phyloP scores from a whole-genome alignment of 2,113 vertebrate species.

The Melanotaenia duboulayi region DNA sequence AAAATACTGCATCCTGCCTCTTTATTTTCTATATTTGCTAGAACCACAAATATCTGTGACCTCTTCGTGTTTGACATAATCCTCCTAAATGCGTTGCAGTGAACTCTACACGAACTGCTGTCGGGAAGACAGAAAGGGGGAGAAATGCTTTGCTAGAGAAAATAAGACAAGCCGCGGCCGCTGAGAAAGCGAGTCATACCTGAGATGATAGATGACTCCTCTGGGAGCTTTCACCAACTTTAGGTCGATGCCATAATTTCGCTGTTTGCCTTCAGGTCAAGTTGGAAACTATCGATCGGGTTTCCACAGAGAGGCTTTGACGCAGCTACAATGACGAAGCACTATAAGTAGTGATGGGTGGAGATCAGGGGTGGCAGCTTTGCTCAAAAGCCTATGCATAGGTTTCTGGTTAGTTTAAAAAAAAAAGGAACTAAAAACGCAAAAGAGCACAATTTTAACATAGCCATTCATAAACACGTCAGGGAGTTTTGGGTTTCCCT shows the following conservation, averaged over 20 bases:
- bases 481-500: neutral
- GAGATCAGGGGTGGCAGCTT: constrained; percentile 52
- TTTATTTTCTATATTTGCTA: neutral
- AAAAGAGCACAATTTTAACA: neutral
- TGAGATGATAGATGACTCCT: constrained; percentile 36
- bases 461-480: neutral
- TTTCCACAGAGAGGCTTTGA: constrained; percentile 65
- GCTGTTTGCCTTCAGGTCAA: constrained; percentile 37
- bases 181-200: constrained; percentile 47
- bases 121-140: neutral
- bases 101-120: constrained; percentile 41
- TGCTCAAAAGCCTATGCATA: neutral
- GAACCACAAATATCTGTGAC: constrained; percentile 41
- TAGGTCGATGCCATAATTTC: constrained; percentile 20
- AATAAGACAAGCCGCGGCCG: neutral
- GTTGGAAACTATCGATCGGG: constrained; percentile 35
- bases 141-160: neutral
- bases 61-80: constrained; percentile 53
- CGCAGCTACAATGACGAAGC: constrained; percentile 74
- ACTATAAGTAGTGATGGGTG: constrained; percentile 59
- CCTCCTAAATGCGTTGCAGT: constrained; percentile 47
- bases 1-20: neutral
- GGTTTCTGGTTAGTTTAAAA: neutral
- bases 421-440: neutral
- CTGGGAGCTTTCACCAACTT: constrained; percentile 18